Base-by-base conservation (phyloP, 2,797 vertebrate genomes). In the Tapera naevia region DNA sequence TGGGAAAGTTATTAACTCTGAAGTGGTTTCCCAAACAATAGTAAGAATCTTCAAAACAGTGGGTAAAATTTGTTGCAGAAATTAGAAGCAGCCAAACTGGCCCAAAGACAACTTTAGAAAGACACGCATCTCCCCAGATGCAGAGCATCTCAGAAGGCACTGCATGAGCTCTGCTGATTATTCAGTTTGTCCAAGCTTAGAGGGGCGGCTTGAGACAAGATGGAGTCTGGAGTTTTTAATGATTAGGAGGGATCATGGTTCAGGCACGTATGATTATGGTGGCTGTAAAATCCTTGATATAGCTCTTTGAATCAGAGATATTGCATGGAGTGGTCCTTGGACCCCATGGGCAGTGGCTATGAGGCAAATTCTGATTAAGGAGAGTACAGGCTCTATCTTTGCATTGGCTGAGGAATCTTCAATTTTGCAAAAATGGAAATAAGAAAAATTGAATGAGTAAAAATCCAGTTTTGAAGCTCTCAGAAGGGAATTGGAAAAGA, bases 381-480 rank as follows among this genome's bases (percentile, higher is more conserved):
- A 43, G 27, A 57, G 10, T 30, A 19, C 17, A 39, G 46, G 13
- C 3, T 30, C 45, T 73, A 7, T 56, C 58, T 81, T 86, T 80
- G 35, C 51, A 23, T 22, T 89, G 78, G 71, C 67, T 67, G 28
- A 50, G 41, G 48, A 32, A 53, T 74, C 64, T 80, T 91, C 86
- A 84, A 5, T 87, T 95, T 93, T 94, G n/a, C 33, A 93, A 87
- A 48, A 88, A 83, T 65, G 76, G 78, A 93, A 94, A 78, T 83
- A 85, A 30, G 57, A 91, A 94, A 91, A 89, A 69, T 46, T 50
- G 74, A 85, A 89, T 78, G 79, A 75, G 81, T 92, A 86, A 72
- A 91, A 91, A 93, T 92, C 57, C 78, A 92, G 72, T 91, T 93
- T 65, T 72, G 37, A 93, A 94, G 24, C 67, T 89, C 86, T 83